Percentiles rank a stretch among this genome's conserved stretches.
These are phyloP conservation scores for Caenorhabditis sinica DNA, from an alignment of 2,888 invertebrate species.

Conservation along the genomic window DNA sequence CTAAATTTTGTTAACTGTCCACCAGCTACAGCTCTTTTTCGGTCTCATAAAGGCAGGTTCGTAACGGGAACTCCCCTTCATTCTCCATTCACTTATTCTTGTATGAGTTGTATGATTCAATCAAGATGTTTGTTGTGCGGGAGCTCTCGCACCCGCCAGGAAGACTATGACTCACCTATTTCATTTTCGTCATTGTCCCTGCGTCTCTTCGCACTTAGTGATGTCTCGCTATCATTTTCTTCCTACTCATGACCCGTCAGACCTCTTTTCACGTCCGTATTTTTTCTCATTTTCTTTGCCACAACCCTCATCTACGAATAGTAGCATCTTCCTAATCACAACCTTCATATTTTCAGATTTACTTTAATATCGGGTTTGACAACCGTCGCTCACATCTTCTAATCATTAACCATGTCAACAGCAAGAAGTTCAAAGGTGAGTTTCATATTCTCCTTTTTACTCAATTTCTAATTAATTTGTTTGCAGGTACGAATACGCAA, in stretches of 20 bases:
- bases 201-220: slow-evolving; percentile 23
- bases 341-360: slow-evolving; percentile 42
- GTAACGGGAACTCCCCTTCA: slow-evolving; percentile 25
- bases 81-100: slow-evolving; percentile 42
- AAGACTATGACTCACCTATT: slow-evolving; percentile 52
- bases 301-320: slow-evolving; percentile 6
- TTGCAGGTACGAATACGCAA: slow-evolving; percentile 75
- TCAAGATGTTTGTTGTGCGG: slow-evolving; percentile 65
- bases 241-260: slow-evolving; percentile 49
- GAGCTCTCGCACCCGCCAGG: slow-evolving; percentile 50
- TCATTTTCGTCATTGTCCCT: slow-evolving; percentile 34
- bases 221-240: slow-evolving; percentile 59
- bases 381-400: slow-evolving; percentile 40
- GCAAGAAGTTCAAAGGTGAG: slow-evolving; percentile 63
- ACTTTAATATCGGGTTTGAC: slow-evolving; percentile 52
- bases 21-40: slow-evolving; percentile 15
- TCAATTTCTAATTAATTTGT: background rate
- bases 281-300: slow-evolving; percentile 35
- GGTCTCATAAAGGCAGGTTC: slow-evolving; percentile 37
- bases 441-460: background rate
- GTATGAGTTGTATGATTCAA: slow-evolving; percentile 61
- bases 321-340: background rate
- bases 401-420: slow-evolving; percentile 64
- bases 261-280: slow-evolving; percentile 38
- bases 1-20: slow-evolving; percentile 9